Evolutionary conservation across 2,113 vertebrate genomes (phyloP).

Genomic region (Cisticola juncidis): DNA sequence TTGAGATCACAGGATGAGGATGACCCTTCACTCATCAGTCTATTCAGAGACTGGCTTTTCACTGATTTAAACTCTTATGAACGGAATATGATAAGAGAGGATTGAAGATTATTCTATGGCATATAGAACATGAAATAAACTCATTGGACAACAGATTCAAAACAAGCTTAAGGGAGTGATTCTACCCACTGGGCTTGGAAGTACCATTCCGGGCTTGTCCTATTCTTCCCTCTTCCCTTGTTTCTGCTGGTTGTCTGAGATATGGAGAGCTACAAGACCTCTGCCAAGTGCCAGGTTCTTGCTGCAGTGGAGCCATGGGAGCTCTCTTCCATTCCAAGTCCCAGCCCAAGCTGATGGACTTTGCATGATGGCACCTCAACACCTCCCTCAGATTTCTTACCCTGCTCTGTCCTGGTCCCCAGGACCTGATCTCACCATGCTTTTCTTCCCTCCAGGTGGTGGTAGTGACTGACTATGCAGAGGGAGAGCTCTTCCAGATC

Average conservation of each 20-base stretch:
- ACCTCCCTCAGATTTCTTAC: not conserved
- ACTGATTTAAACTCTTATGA: not conserved
- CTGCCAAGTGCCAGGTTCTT: not conserved
- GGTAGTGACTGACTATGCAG: slow-evolving; percentile 94
- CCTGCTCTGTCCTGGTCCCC: not conserved
- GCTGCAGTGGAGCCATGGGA: not conserved
- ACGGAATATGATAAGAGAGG: not conserved
- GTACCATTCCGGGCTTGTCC: not conserved
- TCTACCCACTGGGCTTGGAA: not conserved
- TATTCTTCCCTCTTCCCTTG: not conserved
- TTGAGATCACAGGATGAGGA: not conserved
- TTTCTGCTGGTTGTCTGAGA: not conserved
- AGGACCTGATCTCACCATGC: not conserved
- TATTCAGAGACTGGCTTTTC: not conserved
- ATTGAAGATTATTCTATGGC: not conserved
- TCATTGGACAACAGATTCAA: not conserved
- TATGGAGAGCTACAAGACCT: not conserved
- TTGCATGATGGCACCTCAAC: not conserved
- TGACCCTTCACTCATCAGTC: not conserved
- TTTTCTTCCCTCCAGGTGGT: slow-evolving; percentile 81
- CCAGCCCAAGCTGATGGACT: not conserved
- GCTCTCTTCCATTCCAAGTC: not conserved
- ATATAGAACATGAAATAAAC: not conserved
- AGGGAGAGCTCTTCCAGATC: slow-evolving; percentile 95
- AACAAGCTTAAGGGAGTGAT: not conserved